Conservation (phyloP, 2,113 vertebrate species). For the Chaetorhynchus papuensis region DNA sequence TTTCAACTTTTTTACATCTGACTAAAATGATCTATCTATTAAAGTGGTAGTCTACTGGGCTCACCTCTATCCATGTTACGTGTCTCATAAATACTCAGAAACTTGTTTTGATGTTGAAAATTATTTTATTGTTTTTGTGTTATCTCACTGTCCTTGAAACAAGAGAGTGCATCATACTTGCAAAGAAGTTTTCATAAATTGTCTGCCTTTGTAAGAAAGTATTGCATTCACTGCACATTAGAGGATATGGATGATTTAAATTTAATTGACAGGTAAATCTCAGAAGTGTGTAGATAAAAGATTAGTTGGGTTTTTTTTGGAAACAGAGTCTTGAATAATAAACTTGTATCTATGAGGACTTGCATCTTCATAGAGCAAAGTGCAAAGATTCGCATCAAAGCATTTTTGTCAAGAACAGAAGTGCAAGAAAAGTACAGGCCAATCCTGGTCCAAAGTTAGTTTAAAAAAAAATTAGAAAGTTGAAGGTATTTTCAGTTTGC, state of each 20-base stretch:
- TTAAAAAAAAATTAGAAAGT: neutral
- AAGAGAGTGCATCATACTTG: neutral
- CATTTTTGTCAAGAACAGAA: neutral
- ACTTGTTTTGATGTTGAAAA: constrained; percentile 10
- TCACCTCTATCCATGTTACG: neutral
- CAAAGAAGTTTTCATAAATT: neutral
- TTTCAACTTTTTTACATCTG: neutral
- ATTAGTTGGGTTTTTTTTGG: neutral
- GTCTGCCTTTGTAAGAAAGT: neutral
- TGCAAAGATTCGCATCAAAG: neutral
- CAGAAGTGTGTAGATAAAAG: neutral
- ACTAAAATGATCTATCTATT: neutral
- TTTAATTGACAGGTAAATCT: neutral
- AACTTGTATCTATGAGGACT: neutral
- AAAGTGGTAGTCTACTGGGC: neutral
- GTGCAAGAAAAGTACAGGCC: neutral
- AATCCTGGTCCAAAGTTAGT: neutral
- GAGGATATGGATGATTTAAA: neutral
- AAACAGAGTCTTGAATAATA: neutral
- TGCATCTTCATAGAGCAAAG: neutral
- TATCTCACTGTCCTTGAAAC: neutral
- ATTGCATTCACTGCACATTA: rapidly evolving
- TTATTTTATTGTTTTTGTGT: neutral
- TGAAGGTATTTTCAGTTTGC: neutral
- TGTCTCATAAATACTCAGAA: constrained; percentile 21